Evolutionary conservation across 2,888 invertebrate species (phyloP), one percentile per base, ranked within the genome.

Genomic region (Patella ulyssiponensis): DNA sequence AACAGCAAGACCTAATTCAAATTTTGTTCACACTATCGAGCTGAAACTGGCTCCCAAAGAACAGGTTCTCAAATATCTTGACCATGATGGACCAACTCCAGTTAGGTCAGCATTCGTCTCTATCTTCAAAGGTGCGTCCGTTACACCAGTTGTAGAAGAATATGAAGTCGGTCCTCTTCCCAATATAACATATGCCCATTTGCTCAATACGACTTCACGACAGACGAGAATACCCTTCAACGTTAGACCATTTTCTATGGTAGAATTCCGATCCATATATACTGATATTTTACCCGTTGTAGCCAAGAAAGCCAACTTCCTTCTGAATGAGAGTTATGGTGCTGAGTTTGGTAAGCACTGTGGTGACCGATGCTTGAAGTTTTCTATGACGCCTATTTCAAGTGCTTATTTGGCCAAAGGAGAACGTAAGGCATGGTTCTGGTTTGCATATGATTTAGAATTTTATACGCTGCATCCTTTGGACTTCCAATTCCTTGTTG

Each of bases 401-500:
- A 87, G 87, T 74, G 83, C 85, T 1, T 88, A 85, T 71, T 81
- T 88, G 51, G 82, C 83, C 9, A 77, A 80, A 20, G 87, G 85
- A 3, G 81, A 79, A n/a, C 79, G 89, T n/a, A 87, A 87, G 69
- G 81, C 85, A 0, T 89, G 89, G 89, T 87, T 89, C 75, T 87
- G 88, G 85, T 84, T 89, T 54, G 83, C 85, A 23, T 87, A 88
- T 74, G 85, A 88, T 71, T 73, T 86, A 4, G 88, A 89, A 77
- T 88, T 87, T 77, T 85, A 83, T 51, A 86, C 87, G 0, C 81
- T 90, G 12, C 86, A 88, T 74, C 89, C 89, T 0, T 79, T 89
- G 12, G 90, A 89, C 73, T 87, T 90, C 76, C 88, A 88, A 79
- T 84, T 89, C 71, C 82, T 88, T 7, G 88, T 89, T 5, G 86